Conservation (phyloP, 2,888 invertebrate species). For the Hoplodrina blanda region DNA sequence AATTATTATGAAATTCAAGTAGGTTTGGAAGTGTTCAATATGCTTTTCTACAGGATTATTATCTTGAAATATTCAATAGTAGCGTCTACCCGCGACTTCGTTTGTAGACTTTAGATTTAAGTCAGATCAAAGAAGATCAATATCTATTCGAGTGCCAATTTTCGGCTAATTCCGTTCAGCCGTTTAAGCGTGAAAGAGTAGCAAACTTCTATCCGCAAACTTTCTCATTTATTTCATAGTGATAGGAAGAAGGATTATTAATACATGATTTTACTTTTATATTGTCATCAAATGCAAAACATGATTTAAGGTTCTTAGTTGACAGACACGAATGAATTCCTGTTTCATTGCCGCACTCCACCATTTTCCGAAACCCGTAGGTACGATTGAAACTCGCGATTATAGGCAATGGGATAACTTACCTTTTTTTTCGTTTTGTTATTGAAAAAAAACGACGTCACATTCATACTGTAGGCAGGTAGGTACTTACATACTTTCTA, state of each 20-base stretch:
- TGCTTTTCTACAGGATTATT: background rate
- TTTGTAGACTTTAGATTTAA: no score
- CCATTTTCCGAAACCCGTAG: slow-evolving; percentile 2
- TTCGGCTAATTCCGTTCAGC: no score
- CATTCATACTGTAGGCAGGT: slow-evolving; percentile 11
- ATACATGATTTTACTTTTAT: background rate
- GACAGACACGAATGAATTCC: background rate
- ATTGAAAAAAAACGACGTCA: slow-evolving; percentile 42
- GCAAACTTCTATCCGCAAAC: no score
- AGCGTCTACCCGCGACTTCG: no score
- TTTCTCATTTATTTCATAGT: no score
- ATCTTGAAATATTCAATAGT: no score
- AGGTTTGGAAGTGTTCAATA: no score
- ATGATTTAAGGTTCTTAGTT: background rate
- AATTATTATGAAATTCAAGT: no score
- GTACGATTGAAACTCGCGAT: slow-evolving; percentile 31
- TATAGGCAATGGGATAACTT: slow-evolving; percentile 33
- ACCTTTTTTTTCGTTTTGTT: slow-evolving; percentile 15
- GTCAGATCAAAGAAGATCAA: no score
- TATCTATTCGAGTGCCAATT: no score
- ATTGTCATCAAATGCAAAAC: background rate
- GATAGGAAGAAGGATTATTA: no score
- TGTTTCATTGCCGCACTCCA: background rate
- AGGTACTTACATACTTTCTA: slow-evolving; percentile 5
- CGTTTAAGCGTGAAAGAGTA: no score